Evolutionary conservation across 2,888 invertebrate genomes (phyloP).

Genomic region (Apeira syringaria): DNA sequence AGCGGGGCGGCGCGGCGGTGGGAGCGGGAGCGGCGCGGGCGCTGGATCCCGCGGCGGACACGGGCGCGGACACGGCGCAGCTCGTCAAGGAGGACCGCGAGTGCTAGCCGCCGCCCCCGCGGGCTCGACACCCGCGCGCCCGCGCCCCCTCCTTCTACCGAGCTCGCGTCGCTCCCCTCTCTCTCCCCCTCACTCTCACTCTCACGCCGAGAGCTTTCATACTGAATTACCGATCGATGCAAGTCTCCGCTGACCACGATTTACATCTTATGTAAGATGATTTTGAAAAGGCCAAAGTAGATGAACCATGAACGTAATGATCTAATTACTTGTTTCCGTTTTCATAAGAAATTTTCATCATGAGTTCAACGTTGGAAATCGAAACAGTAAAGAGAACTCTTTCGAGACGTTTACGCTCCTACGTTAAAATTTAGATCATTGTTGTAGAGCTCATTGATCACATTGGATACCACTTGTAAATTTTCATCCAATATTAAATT

Average conservation of each 20-base stretch:
- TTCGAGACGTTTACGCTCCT: too few species aligned
- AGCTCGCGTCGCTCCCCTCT: constrained; percentile 19
- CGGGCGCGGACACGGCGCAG: constrained; percentile 95
- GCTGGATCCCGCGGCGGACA: constrained; percentile 94
- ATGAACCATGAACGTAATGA: too few species aligned
- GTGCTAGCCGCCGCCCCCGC: constrained; percentile 51
- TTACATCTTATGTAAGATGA: too few species aligned
- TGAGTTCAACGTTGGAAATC: too few species aligned
- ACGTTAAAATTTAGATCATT: too few species aligned
- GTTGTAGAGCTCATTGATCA: too few species aligned
- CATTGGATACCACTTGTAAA: too few species aligned
- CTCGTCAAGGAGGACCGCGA: constrained; percentile 94
- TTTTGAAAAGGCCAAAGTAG: too few species aligned
- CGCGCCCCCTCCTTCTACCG: constrained; percentile 10
- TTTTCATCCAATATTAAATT: too few species aligned
- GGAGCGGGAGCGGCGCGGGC: constrained; percentile 88
- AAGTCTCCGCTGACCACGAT: constrained; percentile 1
- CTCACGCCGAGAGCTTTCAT: constrained; percentile 7
- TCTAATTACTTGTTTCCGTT: too few species aligned
- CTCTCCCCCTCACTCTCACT: constrained; percentile 12
- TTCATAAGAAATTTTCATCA: too few species aligned
- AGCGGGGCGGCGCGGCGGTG: constrained; percentile 38
- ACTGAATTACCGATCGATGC: constrained; percentile 5
- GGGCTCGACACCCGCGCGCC: constrained; percentile 17
- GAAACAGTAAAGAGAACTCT: too few species aligned